Conservation (phyloP, 2,888 invertebrate species). For the Acrobeloides nanus region DNA sequence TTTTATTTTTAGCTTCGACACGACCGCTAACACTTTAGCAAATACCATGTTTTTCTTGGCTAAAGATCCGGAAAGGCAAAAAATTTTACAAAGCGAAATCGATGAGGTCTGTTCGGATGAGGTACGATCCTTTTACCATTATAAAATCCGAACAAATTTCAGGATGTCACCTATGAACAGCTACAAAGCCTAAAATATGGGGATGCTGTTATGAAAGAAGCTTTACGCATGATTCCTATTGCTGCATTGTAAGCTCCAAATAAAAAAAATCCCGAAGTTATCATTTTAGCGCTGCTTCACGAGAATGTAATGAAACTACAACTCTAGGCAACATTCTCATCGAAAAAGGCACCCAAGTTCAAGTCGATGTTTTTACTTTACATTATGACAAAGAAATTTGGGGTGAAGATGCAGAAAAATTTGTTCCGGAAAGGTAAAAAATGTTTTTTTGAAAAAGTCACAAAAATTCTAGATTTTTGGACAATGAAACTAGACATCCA, state of each 20-base stretch:
- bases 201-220: conserved; percentile 42
- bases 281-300: conserved; percentile 29
- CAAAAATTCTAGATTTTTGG: not conserved
- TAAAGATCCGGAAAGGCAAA: conserved; percentile 55
- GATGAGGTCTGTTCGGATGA: conserved; percentile 21
- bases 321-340: conserved; percentile 29
- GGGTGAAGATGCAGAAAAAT: conserved; percentile 43
- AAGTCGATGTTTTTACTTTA: conserved; percentile 36
- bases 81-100: conserved; percentile 32
- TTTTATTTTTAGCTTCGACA: conserved; percentile 53
- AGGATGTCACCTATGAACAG: conserved; percentile 32
- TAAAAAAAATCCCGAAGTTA: not conserved
- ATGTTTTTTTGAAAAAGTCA: too few relatives aligned
- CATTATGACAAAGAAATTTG: conserved; percentile 41
- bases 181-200: conserved; percentile 31
- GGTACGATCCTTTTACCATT: conserved; percentile 9
- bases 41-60: conserved; percentile 56
- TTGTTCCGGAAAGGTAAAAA: conserved; percentile 44
- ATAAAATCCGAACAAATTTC: not conserved
- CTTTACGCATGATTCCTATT: conserved; percentile 39
- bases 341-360: conserved; percentile 31
- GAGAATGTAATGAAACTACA: conserved; percentile 31
- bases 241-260: conserved; percentile 22
- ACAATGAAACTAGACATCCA: not conserved
- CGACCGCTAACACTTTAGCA: conserved; percentile 58